Conservation (phyloP, 2,888 invertebrate species). For the Eledone cirrhosa region DNA sequence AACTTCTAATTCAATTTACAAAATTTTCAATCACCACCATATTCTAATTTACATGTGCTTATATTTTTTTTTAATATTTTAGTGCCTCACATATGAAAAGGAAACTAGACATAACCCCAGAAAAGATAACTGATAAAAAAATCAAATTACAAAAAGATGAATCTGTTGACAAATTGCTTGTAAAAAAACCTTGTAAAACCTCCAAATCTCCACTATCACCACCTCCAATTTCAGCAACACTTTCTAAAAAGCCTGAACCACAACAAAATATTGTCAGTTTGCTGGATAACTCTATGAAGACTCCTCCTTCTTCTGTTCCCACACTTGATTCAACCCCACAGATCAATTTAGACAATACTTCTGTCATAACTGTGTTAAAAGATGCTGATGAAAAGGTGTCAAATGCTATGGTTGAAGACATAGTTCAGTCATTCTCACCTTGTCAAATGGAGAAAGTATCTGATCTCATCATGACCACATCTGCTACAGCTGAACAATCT, state of each 20-base stretch:
- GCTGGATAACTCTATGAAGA: too few relatives aligned
- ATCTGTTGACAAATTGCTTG: neutral
- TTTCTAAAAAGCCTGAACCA: too few relatives aligned
- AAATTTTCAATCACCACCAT: too few relatives aligned
- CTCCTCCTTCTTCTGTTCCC: too few relatives aligned
- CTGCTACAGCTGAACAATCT: neutral
- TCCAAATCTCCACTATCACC: neutral
- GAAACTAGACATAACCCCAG: neutral
- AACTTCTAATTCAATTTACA: too few relatives aligned
- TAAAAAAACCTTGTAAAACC: neutral
- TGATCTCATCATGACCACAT: neutral
- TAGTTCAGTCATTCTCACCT: neutral
- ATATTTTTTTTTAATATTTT: constrained; percentile 4
- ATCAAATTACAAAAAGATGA: too few relatives aligned
- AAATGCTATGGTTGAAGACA: neutral
- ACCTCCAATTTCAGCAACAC: neutral
- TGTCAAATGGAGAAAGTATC: neutral
- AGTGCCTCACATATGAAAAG: constrained; percentile 20
- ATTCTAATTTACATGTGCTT: too few relatives aligned
- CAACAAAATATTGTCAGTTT: too few relatives aligned
- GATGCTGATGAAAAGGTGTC: neutral
- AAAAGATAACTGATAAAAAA: neutral
- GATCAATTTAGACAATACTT: too few relatives aligned
- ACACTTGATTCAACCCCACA: too few relatives aligned
- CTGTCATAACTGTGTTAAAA: too few relatives aligned